Evolutionary conservation across 37 sponge, comb jelly and placozoan genomes (phyloP).

Genomic region (Eunapius fragilis): DNA sequence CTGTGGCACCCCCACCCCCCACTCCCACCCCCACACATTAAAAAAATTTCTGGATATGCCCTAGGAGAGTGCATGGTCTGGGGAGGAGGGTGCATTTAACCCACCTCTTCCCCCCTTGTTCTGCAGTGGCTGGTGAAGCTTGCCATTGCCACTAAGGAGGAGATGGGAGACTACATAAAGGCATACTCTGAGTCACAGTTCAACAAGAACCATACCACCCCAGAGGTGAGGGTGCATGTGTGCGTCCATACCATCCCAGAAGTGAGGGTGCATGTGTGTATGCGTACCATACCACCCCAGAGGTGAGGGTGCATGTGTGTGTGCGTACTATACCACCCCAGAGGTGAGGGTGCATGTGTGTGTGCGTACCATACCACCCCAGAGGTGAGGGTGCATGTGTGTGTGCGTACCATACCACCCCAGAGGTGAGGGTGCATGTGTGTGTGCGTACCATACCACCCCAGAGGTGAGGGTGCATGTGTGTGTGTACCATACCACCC

Average conservation of each 20-base stretch:
- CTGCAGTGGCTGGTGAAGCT: slow-evolving; percentile 91
- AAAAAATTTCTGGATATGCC: too few species aligned
- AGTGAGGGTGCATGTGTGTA: background rate
- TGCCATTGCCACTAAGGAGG: slow-evolving; percentile 95
- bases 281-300: background rate
- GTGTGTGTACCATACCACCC: slow-evolving; percentile 48
- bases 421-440: background rate
- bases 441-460: too few species aligned
- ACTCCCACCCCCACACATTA: too few species aligned
- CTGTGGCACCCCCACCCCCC: too few species aligned
- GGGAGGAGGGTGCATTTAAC: background rate
- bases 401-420: slow-evolving; percentile 6
- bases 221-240: slow-evolving; percentile 42
- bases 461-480: background rate
- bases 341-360: background rate
- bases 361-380: too few species aligned
- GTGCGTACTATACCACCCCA: background rate
- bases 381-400: slow-evolving; percentile 23
- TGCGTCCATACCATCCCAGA: too few species aligned
- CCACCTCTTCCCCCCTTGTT: background rate
- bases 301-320: slow-evolving; percentile 6
- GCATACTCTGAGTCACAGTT: slow-evolving; percentile 89
- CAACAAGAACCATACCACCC: slow-evolving; percentile 67
- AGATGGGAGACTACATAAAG: slow-evolving; percentile 91
- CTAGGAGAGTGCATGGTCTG: too few species aligned